These are phyloP conservation scores for Xenotilapia longispinis DNA, from an alignment of 2,113 vertebrate species.

Conservation along the genomic window DNA sequence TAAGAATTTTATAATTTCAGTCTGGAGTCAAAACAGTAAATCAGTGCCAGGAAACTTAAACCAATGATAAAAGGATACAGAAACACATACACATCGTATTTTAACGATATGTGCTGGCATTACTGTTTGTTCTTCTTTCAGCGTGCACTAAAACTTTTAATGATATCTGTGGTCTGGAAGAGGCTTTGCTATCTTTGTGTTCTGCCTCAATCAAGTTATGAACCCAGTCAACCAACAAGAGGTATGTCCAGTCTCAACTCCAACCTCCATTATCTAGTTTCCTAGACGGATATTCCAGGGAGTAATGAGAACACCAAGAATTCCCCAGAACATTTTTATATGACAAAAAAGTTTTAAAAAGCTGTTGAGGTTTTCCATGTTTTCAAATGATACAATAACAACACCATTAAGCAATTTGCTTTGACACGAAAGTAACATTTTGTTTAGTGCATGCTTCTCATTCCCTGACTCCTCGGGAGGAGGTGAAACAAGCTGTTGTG, in stretches of 20 bases:
- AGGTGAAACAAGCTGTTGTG: neutral
- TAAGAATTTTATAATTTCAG: conserved; percentile 24
- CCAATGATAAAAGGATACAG: neutral
- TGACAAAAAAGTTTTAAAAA: neutral
- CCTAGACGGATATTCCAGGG: neutral
- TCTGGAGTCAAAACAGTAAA: conserved; percentile 13
- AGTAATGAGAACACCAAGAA: neutral
- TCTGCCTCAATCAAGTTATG: neutral
- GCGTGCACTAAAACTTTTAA: conserved; percentile 8
- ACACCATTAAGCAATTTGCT: neutral
- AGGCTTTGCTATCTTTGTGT: neutral
- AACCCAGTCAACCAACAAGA: conserved; percentile 8
- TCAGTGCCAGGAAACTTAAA: conserved; percentile 8
- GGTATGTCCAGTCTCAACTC: neutral
- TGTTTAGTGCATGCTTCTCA: neutral
- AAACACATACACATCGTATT: neutral
- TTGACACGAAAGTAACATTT: neutral
- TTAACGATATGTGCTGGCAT: neutral
- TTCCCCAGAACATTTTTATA: neutral
- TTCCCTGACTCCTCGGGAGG: neutral
- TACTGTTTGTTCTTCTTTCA: conserved; percentile 14
- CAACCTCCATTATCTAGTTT: conserved; percentile 8
- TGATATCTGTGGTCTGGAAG: conserved; percentile 11
- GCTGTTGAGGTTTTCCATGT: neutral
- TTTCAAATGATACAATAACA: neutral